phyloP scores from a whole-genome alignment of 2,797 vertebrate species.

The Alectoris magna region DNA sequence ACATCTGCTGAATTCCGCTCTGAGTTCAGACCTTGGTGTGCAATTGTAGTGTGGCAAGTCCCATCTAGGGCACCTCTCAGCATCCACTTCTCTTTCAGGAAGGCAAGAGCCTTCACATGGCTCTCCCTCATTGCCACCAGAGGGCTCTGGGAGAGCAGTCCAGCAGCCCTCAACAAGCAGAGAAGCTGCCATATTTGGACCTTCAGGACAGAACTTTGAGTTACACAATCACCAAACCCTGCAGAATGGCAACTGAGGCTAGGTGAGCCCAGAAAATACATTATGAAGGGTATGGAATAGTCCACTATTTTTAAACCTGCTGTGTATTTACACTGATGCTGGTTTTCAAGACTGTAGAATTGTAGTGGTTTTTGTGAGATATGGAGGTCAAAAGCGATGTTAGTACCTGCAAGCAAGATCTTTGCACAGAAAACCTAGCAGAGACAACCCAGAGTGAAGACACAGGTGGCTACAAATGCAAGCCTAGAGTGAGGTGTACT shows the following conservation, averaged over 20 bases:
- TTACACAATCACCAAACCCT: neutral
- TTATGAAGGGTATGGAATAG: neutral
- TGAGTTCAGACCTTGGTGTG: neutral
- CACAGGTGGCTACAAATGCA: neutral
- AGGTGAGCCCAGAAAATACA: neutral
- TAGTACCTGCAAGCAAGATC: neutral
- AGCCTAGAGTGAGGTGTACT: constrained; percentile 9
- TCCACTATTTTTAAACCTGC: neutral
- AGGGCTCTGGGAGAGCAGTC: constrained; percentile 43
- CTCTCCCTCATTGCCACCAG: constrained; percentile 42
- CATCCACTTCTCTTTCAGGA: neutral
- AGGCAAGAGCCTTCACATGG: neutral
- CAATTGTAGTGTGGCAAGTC: neutral
- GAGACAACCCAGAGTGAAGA: neutral
- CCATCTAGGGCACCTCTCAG: neutral
- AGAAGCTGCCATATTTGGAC: neutral
- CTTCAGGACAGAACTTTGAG: neutral
- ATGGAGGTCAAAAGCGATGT: neutral
- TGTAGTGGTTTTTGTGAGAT: neutral
- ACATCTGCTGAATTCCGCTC: neutral
- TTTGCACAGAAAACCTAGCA: neutral
- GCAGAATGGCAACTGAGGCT: neutral
- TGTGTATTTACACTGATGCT: neutral
- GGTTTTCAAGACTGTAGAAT: neutral
- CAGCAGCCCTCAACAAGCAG: neutral